Evolutionary conservation across 2,888 invertebrate genomes (phyloP).

Genomic region (Timema podura): DNA sequence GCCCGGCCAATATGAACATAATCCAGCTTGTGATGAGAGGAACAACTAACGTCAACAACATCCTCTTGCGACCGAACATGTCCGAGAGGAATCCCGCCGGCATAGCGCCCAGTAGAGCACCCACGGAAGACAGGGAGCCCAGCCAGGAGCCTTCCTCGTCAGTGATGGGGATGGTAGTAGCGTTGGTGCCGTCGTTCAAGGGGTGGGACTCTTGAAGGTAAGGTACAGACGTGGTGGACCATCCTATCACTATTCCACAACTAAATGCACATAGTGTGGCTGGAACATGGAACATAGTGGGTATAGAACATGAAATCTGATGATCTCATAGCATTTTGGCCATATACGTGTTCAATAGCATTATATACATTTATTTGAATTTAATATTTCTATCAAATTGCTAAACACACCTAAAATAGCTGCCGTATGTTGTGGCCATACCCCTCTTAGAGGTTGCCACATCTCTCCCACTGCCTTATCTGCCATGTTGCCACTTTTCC

Average conservation of each 20-base stretch:
- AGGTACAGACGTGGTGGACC: slow-evolving; percentile 34
- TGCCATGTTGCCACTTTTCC: too few relatives aligned
- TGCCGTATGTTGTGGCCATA: too few relatives aligned
- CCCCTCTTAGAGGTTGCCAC: too few relatives aligned
- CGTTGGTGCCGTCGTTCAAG: neutral
- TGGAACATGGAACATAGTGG: neutral
- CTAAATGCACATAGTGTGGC: slow-evolving; percentile 32
- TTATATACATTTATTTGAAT: too few relatives aligned
- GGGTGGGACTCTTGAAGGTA: slow-evolving; percentile 29
- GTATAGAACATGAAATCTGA: too few relatives aligned
- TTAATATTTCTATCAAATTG: too few relatives aligned
- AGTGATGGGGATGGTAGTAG: slow-evolving; percentile 40
- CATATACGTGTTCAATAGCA: too few relatives aligned
- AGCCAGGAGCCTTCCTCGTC: slow-evolving; percentile 66
- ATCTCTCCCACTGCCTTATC: too few relatives aligned
- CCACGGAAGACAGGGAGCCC: slow-evolving; percentile 65
- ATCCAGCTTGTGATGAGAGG: slow-evolving; percentile 69
- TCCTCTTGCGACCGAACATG: slow-evolving; percentile 33
- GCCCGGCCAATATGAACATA: slow-evolving; percentile 52
- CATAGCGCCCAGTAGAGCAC: slow-evolving; percentile 67
- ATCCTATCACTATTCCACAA: slow-evolving; percentile 34
- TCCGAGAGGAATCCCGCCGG: slow-evolving; percentile 53
- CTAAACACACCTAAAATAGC: too few relatives aligned
- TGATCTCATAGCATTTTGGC: too few relatives aligned
- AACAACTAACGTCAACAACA: slow-evolving; percentile 49